Conservation (phyloP, 1,140 invertebrate species). For the Caenorhabditis inopinata region DNA sequence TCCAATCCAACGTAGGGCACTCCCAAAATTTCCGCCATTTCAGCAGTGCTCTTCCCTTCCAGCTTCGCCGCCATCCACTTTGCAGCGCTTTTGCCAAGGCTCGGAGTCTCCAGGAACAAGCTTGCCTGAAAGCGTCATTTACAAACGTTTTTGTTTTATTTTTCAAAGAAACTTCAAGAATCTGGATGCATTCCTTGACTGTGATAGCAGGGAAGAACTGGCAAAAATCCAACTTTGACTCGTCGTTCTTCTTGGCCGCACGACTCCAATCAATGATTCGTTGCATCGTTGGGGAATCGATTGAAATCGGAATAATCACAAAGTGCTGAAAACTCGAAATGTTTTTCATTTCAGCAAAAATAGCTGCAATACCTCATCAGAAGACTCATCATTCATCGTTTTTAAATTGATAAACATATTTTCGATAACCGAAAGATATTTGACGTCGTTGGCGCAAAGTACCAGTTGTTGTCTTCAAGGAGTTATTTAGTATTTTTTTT, state of each 20-base stretch:
- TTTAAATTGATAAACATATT: background rate
- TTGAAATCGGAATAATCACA: background rate
- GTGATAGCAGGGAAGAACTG: background rate
- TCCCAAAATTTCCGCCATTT: background rate
- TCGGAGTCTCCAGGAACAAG: background rate
- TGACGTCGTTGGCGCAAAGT: background rate
- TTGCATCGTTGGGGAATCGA: background rate
- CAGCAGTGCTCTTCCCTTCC: background rate
- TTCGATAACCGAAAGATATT: background rate
- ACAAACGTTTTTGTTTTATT: no score
- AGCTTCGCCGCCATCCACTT: background rate
- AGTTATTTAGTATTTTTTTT: background rate
- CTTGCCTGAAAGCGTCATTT: background rate
- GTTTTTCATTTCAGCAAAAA: background rate
- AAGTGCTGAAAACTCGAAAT: background rate
- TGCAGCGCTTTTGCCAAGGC: background rate
- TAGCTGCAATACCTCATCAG: background rate
- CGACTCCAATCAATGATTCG: constrained; percentile 23
- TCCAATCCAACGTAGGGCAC: background rate
- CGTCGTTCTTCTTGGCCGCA: background rate
- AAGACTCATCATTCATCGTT: background rate
- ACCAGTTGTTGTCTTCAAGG: background rate
- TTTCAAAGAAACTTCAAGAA: no score
- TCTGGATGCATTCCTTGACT: background rate
- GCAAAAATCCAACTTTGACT: background rate